Conservation (phyloP, 2,888 invertebrate species). For the Meiosimyza decipiens region DNA sequence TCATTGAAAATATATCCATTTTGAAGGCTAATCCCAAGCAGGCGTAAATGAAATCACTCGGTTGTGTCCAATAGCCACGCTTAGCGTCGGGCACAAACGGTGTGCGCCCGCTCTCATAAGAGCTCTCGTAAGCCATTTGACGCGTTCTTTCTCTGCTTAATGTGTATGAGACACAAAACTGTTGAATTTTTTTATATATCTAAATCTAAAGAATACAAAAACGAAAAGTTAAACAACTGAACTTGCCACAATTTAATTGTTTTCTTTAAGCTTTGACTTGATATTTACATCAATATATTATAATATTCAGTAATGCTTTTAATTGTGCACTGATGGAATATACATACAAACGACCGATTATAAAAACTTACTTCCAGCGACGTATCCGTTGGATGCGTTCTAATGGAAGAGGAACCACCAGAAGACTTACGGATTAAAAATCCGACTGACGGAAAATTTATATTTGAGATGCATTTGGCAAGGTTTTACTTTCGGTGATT, state of each 20-base stretch:
- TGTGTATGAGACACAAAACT: no score
- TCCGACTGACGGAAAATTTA: neutral
- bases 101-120: conserved; percentile 59
- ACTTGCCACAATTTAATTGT: neutral
- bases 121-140: conserved; percentile 59
- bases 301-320: conserved; percentile 16
- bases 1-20: conserved; percentile 82
- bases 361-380: neutral
- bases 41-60: conserved; percentile 80
- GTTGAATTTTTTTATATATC: no score
- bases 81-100: conserved; percentile 61
- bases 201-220: no score
- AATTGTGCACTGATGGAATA: conserved; percentile 1
- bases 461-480: neutral
- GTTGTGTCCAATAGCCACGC: conserved; percentile 78
- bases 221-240: neutral
- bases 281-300: conserved; percentile 8
- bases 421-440: conserved; percentile 46
- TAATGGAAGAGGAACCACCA: conserved; percentile 56
- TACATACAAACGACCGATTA: neutral
- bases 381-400: conserved; percentile 47
- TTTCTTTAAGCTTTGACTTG: conserved; percentile 1
- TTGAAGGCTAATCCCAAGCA: conserved; percentile 86
- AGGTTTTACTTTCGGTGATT: neutral
- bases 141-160: no score